These are phyloP conservation scores for Phaenicophaeus curvirostris DNA, from an alignment of 2,797 vertebrate species.

Conservation along the genomic window DNA sequence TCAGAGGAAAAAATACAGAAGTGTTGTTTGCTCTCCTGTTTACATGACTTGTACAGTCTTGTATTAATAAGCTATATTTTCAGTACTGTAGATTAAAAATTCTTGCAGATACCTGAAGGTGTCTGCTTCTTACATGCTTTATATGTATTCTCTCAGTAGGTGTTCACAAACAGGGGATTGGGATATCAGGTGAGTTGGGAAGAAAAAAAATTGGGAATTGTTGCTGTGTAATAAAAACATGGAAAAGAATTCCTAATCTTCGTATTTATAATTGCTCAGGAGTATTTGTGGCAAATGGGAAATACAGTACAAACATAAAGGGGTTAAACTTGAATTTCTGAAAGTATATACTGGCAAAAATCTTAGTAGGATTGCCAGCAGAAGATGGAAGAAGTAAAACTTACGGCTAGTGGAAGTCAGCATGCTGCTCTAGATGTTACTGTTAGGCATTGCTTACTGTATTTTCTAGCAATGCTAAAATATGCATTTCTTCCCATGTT, in stretches of 20 bases:
- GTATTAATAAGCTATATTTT: not conserved
- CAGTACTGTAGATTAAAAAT: not conserved
- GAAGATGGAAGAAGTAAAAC: not conserved
- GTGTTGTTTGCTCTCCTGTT: accelerated
- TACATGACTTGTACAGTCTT: not conserved
- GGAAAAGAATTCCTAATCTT: not conserved
- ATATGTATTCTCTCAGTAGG: too few relatives aligned
- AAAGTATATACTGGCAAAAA: not conserved
- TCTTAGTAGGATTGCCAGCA: not conserved
- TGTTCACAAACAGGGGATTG: too few relatives aligned
- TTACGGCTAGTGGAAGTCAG: not conserved
- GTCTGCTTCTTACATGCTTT: too few relatives aligned
- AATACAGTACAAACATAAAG: not conserved
- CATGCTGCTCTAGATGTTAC: not conserved
- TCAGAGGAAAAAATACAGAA: not conserved
- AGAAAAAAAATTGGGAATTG: too few relatives aligned
- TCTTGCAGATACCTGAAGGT: not conserved
- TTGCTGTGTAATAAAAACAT: not conserved
- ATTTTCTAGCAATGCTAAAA: not conserved
- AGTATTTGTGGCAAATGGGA: not conserved
- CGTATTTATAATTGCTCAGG: not conserved
- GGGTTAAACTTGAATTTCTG: not conserved
- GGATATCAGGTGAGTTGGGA: too few relatives aligned
- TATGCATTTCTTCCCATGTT: not conserved
- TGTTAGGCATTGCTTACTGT: not conserved